Percentiles rank a stretch among this genome's conserved stretches.
Conservation (phyloP, 23 tunicate genomes). For the Phallusia fumigata region DNA sequence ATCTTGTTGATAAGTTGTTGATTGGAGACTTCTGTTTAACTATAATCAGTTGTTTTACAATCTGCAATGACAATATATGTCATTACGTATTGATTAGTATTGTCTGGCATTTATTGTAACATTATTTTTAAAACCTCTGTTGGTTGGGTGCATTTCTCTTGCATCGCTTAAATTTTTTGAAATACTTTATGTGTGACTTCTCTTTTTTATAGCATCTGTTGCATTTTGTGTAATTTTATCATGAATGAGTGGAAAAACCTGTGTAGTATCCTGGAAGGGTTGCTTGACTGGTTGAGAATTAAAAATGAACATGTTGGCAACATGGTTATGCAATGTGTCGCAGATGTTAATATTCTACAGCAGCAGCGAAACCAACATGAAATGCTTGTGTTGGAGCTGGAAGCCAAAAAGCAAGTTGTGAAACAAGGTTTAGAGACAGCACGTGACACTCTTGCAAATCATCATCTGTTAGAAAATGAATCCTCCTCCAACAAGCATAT, state of each 20-base stretch:
- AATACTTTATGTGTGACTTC: not conserved
- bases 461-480: not conserved
- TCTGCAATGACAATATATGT: too few relatives aligned
- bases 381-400: constrained; percentile 37
- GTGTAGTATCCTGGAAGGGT: constrained; percentile 27
- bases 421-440: constrained; percentile 31
- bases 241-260: constrained; percentile 52
- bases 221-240: not conserved
- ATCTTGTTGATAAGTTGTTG: too few relatives aligned
- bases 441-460: constrained; percentile 9
- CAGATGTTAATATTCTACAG: constrained; percentile 51
- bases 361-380: constrained; percentile 49
- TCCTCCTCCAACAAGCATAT: not conserved
- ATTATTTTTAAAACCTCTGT: too few relatives aligned
- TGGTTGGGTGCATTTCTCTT: too few relatives aligned
- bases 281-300: constrained; percentile 57
- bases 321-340: constrained; percentile 28
- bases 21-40: too few relatives aligned
- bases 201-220: not conserved
- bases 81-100: too few relatives aligned
- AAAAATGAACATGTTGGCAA: constrained; percentile 56
- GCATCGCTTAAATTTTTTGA: not conserved
- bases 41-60: not conserved
- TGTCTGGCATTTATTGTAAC: too few relatives aligned
- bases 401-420: constrained; percentile 32